These are phyloP conservation scores for Platycercus adscitus DNA, from an alignment of 2,113 vertebrate species.

Conservation along the genomic window DNA sequence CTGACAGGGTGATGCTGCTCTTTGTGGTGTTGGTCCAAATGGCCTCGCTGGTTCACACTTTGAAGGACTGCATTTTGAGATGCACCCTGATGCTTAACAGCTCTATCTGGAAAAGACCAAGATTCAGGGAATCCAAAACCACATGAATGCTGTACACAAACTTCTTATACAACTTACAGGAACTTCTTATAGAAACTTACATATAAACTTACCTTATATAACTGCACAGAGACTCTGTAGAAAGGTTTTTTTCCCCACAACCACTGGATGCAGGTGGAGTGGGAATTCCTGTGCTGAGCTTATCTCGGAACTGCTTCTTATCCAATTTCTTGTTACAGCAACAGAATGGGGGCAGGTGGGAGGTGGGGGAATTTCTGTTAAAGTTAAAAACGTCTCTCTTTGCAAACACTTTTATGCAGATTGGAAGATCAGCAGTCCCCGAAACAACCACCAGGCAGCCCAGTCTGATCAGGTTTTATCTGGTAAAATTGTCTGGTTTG, in stretches of 20 bases:
- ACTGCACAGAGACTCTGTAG: not conserved
- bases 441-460: not conserved
- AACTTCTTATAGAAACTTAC: not conserved
- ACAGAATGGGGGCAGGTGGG: not conserved
- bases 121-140: not conserved
- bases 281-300: not conserved
- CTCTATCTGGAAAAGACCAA: not conserved
- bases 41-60: accelerated
- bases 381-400: not conserved
- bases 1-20: not conserved
- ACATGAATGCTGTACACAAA: not conserved
- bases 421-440: not conserved
- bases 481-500: not conserved
- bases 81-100: not conserved
- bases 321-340: not conserved
- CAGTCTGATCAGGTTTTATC: not conserved
- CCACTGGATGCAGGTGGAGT: not conserved
- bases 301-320: not conserved
- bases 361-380: not conserved
- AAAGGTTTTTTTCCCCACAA: not conserved
- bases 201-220: not conserved
- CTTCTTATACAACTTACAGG: not conserved
- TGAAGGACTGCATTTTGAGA: not conserved
- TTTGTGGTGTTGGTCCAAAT: not conserved
- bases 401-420: not conserved